Conservation (phyloP, 2,888 invertebrate species). For the Fragum fragum region DNA sequence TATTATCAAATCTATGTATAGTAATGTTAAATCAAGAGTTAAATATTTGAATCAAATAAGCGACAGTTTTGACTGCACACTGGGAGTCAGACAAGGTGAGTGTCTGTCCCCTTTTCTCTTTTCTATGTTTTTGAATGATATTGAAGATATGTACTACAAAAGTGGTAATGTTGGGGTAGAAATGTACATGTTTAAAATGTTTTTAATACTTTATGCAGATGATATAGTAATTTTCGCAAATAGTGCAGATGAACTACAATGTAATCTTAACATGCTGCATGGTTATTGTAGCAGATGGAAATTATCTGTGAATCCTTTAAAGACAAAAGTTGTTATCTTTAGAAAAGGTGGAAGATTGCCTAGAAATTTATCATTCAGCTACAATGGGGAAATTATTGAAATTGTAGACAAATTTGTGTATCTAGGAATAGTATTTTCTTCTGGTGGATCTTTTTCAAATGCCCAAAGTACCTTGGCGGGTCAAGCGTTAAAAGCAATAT, state of each 20-base stretch:
- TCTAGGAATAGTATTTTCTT: too few species aligned
- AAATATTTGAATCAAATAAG: neutral
- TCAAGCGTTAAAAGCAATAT: too few species aligned
- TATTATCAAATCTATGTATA: too few species aligned
- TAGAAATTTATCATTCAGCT: too few species aligned
- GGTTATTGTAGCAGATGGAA: conserved; percentile 33
- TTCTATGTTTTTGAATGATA: conserved; percentile 41
- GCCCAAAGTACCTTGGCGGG: too few species aligned
- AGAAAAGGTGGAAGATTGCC: conserved; percentile 38
- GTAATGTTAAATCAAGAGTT: too few species aligned
- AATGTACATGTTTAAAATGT: conserved; percentile 33
- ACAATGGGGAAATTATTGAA: conserved; percentile 13
- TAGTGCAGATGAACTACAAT: conserved; percentile 17
- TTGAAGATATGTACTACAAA: conserved; percentile 19
- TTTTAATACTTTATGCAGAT: conserved; percentile 38
- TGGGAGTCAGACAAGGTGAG: conserved; percentile 41
- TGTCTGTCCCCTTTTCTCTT: conserved; percentile 47
- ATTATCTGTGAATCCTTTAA: conserved; percentile 16
- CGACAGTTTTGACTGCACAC: conserved; percentile 26
- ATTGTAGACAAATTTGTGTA: too few species aligned
- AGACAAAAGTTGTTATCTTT: conserved; percentile 40
- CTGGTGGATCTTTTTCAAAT: too few species aligned
- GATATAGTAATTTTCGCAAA: conserved; percentile 42
- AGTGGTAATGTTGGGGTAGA: conserved; percentile 25
- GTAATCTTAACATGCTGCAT: conserved; percentile 7